These are phyloP conservation scores for Neogobius melanostomus DNA, from an alignment of 2,113 vertebrate genomes.

Conservation along the genomic window DNA sequence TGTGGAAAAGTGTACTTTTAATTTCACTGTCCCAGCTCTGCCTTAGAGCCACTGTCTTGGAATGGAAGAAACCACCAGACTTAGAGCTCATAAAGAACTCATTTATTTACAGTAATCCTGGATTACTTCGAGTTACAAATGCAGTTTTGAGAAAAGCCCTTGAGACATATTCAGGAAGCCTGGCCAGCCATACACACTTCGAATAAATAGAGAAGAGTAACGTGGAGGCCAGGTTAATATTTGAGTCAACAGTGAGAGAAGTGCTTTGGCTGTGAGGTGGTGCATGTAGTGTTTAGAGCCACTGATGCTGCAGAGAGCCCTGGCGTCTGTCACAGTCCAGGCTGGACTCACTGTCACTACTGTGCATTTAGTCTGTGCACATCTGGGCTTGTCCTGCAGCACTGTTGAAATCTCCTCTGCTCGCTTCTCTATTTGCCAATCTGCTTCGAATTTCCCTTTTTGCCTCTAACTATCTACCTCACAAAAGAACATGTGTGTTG, in stretches of 20 bases:
- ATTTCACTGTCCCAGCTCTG: conserved; percentile 1
- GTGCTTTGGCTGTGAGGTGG: conserved; percentile 35
- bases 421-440: conserved; percentile 21
- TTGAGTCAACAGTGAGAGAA: conserved; percentile 12
- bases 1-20: conserved; percentile 13
- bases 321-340: conserved; percentile 28
- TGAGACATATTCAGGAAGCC: conserved; percentile 4
- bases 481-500: conserved; percentile 33
- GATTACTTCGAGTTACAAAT: conserved; percentile 5
- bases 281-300: conserved; percentile 28
- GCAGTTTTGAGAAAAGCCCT: conserved; percentile 5
- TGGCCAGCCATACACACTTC: no score
- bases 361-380: conserved; percentile 35
- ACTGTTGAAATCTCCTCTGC: conserved; percentile 6
- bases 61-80: not conserved
- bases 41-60: not conserved
- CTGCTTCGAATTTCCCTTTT: conserved; percentile 64
- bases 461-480: conserved; percentile 20
- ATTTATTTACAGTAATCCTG: not conserved
- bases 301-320: conserved; percentile 38
- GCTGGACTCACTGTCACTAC: conserved; percentile 19
- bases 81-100: conserved; percentile 1
- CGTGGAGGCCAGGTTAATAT: no score
- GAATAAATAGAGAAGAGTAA: no score
- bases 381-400: conserved; percentile 5